Evolutionary conservation across 2,113 vertebrate genomes (phyloP).

Genomic region (Pelecanus crispus): DNA sequence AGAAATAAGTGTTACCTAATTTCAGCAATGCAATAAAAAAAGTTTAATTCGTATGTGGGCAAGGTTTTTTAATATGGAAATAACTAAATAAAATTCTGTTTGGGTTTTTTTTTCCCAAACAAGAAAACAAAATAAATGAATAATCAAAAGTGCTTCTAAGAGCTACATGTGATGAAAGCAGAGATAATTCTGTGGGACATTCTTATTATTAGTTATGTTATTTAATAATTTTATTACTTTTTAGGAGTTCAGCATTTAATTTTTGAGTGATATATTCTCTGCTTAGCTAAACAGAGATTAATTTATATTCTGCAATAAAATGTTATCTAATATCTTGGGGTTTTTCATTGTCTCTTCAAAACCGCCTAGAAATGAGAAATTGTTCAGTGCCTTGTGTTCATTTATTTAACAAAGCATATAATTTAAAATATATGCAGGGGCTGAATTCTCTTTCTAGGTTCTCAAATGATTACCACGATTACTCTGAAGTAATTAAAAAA

Average conservation of each 20-base stretch:
- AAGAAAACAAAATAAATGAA: background rate
- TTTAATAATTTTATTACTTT: background rate
- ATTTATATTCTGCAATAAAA: slow-evolving; percentile 23
- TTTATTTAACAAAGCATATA: background rate
- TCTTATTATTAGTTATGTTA: background rate
- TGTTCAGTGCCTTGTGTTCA: background rate
- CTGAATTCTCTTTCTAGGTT: background rate
- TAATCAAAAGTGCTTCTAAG: background rate
- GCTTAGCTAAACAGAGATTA: slow-evolving; percentile 16
- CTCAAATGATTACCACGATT: background rate
- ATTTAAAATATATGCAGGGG: background rate
- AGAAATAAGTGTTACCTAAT: background rate
- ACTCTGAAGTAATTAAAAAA: background rate
- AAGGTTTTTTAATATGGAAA: background rate
- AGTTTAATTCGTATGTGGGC: background rate
- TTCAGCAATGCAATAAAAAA: background rate
- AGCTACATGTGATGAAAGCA: background rate
- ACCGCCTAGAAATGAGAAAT: background rate
- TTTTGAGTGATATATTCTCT: background rate
- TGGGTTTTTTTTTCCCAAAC: fast-evolving
- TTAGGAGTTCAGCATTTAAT: background rate
- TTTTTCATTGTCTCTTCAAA: slow-evolving; percentile 7
- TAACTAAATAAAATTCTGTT: background rate
- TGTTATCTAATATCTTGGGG: background rate
- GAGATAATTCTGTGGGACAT: background rate